Base-by-base conservation (phyloP, 2,113 vertebrate species). In the Callaeas wilsoni region DNA sequence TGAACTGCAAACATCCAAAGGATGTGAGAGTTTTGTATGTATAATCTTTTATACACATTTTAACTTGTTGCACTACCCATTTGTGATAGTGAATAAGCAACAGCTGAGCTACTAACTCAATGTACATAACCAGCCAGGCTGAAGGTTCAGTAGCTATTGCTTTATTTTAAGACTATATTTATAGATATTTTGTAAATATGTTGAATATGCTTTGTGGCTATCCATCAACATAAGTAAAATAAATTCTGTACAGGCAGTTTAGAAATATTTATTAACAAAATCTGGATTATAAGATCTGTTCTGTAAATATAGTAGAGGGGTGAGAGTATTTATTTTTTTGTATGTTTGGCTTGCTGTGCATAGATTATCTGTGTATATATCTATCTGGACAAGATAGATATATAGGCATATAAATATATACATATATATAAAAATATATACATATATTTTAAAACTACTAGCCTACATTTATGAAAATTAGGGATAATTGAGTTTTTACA, bases 41-140 rank as follows among this genome's bases (percentile, higher is more conserved):
- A 98, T 98, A 98, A 98, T 98, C 98, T 98, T 98, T 98, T 98
- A 98, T 98, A 98, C 98, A 98, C 97, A 91, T 97, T 98, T 98
- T 98, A 98, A 98, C 98, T 98, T 98, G 98, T 98, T 98, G 98
- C 98, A 98, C 98, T 98, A 98, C 96, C 97, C 98, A 95, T 96
- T 96, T 96, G 91, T 97, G 96, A 96, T 96, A 97, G 97, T 98
- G 97, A 97, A 95, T 89, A 92, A 95, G 96, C 97, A 65, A 97
- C 96, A 96, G 97, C 97, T 97, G 96, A 98, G 97, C 97, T 97
- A 98, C 98, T 98, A 97, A 98, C 97, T 94, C 56, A 59, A 76
- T 97, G 96, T 97, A 97, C 91, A 98, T 97, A 98, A 97, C 96
- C 97, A 95, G 97, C 71, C 95, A 96, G 93, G 96, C 96, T 96